A percentile compares a stretch with the other conserved stretches of the same genome.
Evolutionary conservation across 1,140 invertebrate species (phyloP).

Genomic region (Diabrotica virgifera): DNA sequence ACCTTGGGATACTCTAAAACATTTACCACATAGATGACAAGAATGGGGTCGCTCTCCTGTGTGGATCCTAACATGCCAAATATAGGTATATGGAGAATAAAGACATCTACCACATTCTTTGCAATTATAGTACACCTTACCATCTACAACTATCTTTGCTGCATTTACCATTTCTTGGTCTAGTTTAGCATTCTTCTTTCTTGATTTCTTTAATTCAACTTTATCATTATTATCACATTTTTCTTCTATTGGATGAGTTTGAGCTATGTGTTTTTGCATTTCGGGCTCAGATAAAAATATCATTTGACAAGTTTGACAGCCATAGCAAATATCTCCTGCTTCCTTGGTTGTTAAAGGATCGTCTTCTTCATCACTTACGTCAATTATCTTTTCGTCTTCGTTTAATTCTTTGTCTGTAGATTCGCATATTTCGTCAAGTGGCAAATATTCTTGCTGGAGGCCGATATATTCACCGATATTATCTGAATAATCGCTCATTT

Average conservation of each 20-base stretch:
- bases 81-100: conserved; percentile 58
- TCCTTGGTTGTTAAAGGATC: conserved; percentile 4
- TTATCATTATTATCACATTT: conserved; percentile 10
- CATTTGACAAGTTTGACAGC: conserved; percentile 45
- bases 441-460: background rate
- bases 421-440: background rate
- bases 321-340: conserved; percentile 23
- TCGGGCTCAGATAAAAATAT: conserved; percentile 39
- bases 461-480: background rate
- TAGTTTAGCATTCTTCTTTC: conserved; percentile 39
- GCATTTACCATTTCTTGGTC: conserved; percentile 48
- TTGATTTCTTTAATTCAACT: conserved; percentile 24
- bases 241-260: conserved; percentile 39
- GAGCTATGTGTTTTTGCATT: conserved; percentile 38
- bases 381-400: background rate
- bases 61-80: conserved; percentile 63
- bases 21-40: conserved; percentile 71
- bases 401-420: background rate
- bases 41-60: conserved; percentile 70
- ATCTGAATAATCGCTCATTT: background rate
- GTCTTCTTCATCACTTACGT: background rate
- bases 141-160: conserved; percentile 50
- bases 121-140: conserved; percentile 56
- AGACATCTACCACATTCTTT: conserved; percentile 59
- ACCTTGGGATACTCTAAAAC: conserved; percentile 63